Conservation (phyloP, 2,888 invertebrate species). For the Helleia helle region DNA sequence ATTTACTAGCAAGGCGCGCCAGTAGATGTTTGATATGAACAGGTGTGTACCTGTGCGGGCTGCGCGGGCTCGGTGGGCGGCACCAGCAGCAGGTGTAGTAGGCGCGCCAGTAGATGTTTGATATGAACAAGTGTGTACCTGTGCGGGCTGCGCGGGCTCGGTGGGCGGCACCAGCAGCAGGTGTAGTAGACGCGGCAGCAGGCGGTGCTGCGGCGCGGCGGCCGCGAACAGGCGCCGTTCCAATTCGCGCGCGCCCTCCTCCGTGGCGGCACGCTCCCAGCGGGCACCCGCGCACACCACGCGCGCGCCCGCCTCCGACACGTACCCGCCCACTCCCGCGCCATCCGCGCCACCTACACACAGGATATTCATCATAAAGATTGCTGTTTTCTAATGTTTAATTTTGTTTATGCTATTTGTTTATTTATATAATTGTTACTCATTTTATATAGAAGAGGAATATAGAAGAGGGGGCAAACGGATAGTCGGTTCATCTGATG, state of each 20-base stretch:
- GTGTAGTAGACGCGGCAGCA: conserved; percentile 61
- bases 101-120: too few species aligned
- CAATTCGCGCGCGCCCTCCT: conserved; percentile 43
- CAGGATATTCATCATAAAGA: too few species aligned
- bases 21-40: too few species aligned
- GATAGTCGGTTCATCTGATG: too few species aligned
- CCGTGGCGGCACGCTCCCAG: conserved; percentile 49
- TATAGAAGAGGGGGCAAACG: too few species aligned
- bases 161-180: conserved; percentile 35
- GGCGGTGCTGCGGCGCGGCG: conserved; percentile 59
- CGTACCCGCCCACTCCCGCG: conserved; percentile 28
- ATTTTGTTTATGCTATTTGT: too few species aligned
- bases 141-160: conserved; percentile 19
- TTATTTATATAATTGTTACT: too few species aligned
- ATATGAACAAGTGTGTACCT: too few species aligned
- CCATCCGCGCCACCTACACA: background rate
- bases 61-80: conserved; percentile 21
- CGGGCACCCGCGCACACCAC: conserved; percentile 56
- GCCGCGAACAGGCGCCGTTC: conserved; percentile 56
- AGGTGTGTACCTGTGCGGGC: conserved; percentile 5
- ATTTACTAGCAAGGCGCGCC: too few species aligned
- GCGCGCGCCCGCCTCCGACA: conserved; percentile 45
- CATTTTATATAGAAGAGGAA: too few species aligned
- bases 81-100: conserved; percentile 50
- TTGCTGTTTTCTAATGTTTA: too few species aligned